Percentiles rank a stretch among this genome's conserved stretches.
Evolutionary conservation across 2,888 invertebrate species (phyloP).

Genomic region (Blastobasis adustella): DNA sequence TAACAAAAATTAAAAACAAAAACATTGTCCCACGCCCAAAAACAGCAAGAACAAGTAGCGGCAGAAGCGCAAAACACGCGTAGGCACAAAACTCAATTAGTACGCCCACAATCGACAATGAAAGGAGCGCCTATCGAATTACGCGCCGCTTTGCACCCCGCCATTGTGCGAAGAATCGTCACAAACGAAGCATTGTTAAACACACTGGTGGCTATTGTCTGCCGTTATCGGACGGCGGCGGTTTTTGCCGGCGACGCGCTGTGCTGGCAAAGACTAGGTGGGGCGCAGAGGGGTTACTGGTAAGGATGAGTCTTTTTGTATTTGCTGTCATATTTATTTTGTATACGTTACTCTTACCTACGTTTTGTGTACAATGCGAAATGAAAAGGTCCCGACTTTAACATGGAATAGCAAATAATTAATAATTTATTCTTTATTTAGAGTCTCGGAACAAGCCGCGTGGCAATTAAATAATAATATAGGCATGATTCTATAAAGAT

Average conservation of each 20-base stretch:
- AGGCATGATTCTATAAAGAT: too few species aligned
- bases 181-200: constrained; percentile 71
- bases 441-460: too few species aligned
- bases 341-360: too few species aligned
- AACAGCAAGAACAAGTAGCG: constrained; percentile 29
- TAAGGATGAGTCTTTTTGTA: constrained; percentile 7
- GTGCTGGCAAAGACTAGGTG: constrained; percentile 34
- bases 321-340: too few species aligned
- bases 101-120: constrained; percentile 61
- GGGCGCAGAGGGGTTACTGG: constrained; percentile 36
- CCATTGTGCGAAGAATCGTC: constrained; percentile 70
- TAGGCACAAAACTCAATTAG: constrained; percentile 57
- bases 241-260: constrained; percentile 68
- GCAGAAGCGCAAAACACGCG: constrained; percentile 39
- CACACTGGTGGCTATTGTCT: constrained; percentile 69
- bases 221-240: constrained; percentile 63
- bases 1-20: too few species aligned
- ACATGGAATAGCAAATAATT: too few species aligned
- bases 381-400: too few species aligned
- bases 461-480: too few species aligned
- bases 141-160: constrained; percentile 60
- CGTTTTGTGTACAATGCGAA: too few species aligned
- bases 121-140: constrained; percentile 68
- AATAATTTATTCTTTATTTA: too few species aligned
- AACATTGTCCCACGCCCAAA: too few species aligned